Evolutionary conservation across 2,797 vertebrate genomes (phyloP), one percentile per base, ranked within the genome.

Genomic region (Leucoraja ocellata): DNA sequence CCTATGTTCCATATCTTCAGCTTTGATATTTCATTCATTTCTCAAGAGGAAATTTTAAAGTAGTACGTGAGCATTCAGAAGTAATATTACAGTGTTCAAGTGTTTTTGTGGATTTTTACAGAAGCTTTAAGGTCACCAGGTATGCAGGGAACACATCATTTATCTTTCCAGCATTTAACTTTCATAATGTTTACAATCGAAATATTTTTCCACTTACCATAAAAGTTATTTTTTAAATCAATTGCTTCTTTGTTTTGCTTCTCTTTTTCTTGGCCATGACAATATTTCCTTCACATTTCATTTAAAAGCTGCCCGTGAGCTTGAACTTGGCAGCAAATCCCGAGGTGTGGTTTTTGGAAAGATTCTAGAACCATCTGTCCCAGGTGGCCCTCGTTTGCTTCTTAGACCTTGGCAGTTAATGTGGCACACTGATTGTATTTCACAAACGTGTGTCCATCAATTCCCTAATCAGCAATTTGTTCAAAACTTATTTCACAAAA

Each of bases 211-310:
- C 71, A 73, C 39, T 46, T 74, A 91, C 90, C 36, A 74, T 91
- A 91, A 74, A 91, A 74, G 63, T 88, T 88, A 88, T 68, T 88
- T 88, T 88, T 74, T 73, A 46, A 4, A 91, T 91, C 90, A 91
- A 91, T 91, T 11, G 71, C 36, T 91, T 74, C 90, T 91, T 91
- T 91, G 90, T 74, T 91, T 91, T n/a, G 21, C 90, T 46, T 91
- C 90, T 91, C 39, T 91, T 91, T 74, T 71, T 91, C 71, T 74
- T 91, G 90, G 90, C 90, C 39, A 54, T 91, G 90, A 46, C 39
- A 54, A 5, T 74, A 39, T 91, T 91, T 88, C 84, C 13, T 91
- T 91, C 90, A 46, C 65, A 46, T 74, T 74, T 74, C 90, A 73
- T 91, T 63, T 36, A 36, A 68, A 9, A 23, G n/a, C 32, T 65